Percentiles rank a stretch among this genome's conserved stretches.
These are phyloP conservation scores for Irena cyanogastra DNA, from an alignment of 2,113 vertebrate genomes.

Conservation along the genomic window DNA sequence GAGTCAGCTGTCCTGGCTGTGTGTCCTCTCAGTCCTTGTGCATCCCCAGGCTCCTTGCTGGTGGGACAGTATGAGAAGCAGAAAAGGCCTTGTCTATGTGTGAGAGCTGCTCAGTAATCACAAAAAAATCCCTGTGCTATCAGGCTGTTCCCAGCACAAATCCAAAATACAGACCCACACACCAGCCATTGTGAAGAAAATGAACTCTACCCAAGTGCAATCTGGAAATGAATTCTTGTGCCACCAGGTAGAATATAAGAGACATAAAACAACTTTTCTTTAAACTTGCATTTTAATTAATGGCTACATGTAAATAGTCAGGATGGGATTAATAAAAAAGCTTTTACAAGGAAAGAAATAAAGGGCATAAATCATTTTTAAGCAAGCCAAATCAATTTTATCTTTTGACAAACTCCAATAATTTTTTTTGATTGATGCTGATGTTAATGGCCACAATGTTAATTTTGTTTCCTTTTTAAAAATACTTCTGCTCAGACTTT, in stretches of 20 bases:
- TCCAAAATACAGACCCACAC: background rate
- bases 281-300: background rate
- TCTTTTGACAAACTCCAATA: background rate
- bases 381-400: background rate
- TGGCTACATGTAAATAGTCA: background rate
- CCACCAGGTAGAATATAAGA: background rate
- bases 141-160: background rate
- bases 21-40: background rate
- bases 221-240: background rate
- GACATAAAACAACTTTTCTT: background rate
- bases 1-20: fast-evolving
- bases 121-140: background rate
- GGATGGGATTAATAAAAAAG: background rate
- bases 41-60: too few relatives aligned
- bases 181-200: background rate
- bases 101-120: background rate
- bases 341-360: background rate
- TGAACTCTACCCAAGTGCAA: background rate
- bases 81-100: background rate
- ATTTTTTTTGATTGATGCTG: background rate
- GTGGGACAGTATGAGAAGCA: background rate
- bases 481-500: background rate
- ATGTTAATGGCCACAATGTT: background rate
- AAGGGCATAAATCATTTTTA: background rate
- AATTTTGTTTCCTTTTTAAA: background rate